phyloP scores from a whole-genome alignment of 2,888 invertebrate genomes.

The Hypena proboscidalis region DNA sequence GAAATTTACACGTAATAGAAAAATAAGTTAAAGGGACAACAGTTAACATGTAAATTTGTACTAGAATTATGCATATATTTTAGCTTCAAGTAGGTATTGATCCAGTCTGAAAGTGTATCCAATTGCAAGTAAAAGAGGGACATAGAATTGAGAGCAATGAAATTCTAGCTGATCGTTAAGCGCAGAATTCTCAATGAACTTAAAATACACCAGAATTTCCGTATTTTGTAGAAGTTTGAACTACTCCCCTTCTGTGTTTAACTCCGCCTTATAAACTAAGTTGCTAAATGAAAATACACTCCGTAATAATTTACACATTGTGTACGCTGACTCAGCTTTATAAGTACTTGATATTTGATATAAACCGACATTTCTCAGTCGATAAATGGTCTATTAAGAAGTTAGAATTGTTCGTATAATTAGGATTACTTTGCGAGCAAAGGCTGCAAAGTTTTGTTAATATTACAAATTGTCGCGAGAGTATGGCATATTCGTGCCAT shows the following conservation, averaged over 20 bases:
- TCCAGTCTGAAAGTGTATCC: background rate
- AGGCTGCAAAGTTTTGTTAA: slow-evolving; percentile 48
- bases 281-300: slow-evolving; percentile 11
- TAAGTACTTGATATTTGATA: slow-evolving; percentile 37
- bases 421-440: slow-evolving; percentile 46
- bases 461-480: slow-evolving; percentile 46
- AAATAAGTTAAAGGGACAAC: no score
- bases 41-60: no score
- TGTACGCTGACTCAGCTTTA: slow-evolving; percentile 17
- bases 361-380: slow-evolving; percentile 49
- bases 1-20: no score
- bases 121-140: background rate
- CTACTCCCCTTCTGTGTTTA: slow-evolving; percentile 30
- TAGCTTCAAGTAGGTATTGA: no score
- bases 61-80: no score
- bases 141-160: slow-evolving; percentile 19
- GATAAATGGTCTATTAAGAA: slow-evolving; percentile 62
- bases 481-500: slow-evolving; percentile 28
- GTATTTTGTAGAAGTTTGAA: slow-evolving; percentile 22
- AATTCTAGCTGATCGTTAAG: no score
- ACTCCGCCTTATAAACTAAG: slow-evolving; percentile 23
- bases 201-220: slow-evolving; percentile 16
- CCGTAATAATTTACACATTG: slow-evolving; percentile 20
- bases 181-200: no score
- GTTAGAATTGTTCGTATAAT: slow-evolving; percentile 61